These are phyloP conservation scores for Chydorus sphaericus DNA, from an alignment of 2,888 invertebrate species.

Conservation along the genomic window DNA sequence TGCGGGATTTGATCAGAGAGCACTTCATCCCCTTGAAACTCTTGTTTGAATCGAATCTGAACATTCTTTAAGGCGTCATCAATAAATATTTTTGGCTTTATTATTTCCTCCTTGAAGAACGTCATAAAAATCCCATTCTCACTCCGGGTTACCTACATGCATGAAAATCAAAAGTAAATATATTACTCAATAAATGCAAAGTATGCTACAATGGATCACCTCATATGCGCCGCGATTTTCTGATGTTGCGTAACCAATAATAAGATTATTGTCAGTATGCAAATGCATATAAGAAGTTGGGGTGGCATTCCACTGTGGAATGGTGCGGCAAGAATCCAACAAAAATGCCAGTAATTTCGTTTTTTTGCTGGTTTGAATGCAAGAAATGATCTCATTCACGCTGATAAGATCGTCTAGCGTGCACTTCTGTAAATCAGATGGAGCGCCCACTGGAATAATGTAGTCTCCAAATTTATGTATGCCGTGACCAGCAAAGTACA, in stretches of 20 bases:
- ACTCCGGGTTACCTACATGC: neutral
- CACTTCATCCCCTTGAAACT: neutral
- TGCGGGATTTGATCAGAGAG: neutral
- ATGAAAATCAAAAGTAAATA: neutral
- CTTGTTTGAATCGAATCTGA: neutral
- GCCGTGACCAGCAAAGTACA: constrained; percentile 42
- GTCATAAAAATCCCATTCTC: constrained; percentile 14
- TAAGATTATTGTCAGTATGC: neutral
- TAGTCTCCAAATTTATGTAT: constrained; percentile 34
- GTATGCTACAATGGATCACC: neutral
- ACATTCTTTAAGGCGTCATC: neutral
- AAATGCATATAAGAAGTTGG: neutral
- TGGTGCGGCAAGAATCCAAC: constrained; percentile 40
- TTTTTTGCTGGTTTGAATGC: constrained; percentile 29
- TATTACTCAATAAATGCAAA: neutral
- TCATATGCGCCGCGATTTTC: neutral
- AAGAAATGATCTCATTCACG: constrained; percentile 10
- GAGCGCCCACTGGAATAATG: constrained; percentile 36
- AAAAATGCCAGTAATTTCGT: constrained; percentile 36
- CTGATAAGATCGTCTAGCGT: constrained; percentile 2
- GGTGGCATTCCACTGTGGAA: constrained; percentile 23
- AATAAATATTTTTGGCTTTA: neutral
- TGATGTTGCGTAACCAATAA: constrained; percentile 10
- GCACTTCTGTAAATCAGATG: constrained; percentile 21
- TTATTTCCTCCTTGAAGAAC: neutral